Percentiles rank a stretch among this genome's conserved stretches.
Evolutionary conservation across 2,797 vertebrate species (phyloP).

Genomic region (Buphagus erythrorhynchus): DNA sequence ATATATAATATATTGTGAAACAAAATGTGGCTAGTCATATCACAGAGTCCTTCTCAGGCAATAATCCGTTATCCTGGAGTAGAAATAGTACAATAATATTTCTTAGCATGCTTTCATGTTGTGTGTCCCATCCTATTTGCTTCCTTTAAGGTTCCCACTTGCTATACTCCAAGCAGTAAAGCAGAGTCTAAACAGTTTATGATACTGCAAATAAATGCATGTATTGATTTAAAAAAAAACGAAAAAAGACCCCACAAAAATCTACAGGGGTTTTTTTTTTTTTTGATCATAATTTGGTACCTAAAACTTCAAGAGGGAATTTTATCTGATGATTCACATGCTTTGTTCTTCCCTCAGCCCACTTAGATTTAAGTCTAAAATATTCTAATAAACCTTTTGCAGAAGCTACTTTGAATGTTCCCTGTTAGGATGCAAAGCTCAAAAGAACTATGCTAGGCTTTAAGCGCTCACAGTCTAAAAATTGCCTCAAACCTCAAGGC

Average conservation of each 20-base stretch:
- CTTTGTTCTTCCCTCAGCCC: background rate
- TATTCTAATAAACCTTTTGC: background rate
- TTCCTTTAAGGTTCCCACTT: background rate
- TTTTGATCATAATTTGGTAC: background rate
- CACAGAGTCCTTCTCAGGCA: background rate
- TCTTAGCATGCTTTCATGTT: background rate
- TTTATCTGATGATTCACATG: background rate
- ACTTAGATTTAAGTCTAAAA: background rate
- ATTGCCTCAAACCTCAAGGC: background rate
- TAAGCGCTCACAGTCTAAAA: background rate
- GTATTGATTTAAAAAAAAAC: background rate
- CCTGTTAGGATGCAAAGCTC: background rate
- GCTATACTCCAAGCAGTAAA: background rate
- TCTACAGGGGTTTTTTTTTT: background rate
- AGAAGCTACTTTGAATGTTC: background rate
- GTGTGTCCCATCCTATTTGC: background rate
- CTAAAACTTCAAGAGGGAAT: background rate
- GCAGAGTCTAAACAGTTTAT: background rate
- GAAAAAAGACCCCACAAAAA: background rate
- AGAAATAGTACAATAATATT: background rate
- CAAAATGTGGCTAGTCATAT: background rate
- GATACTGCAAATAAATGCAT: background rate
- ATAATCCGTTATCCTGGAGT: background rate
- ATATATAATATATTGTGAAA: background rate
- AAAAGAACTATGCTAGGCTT: background rate